Base-by-base conservation (phyloP, 2,888 invertebrate species). In the Phytoseiulus persimilis region DNA sequence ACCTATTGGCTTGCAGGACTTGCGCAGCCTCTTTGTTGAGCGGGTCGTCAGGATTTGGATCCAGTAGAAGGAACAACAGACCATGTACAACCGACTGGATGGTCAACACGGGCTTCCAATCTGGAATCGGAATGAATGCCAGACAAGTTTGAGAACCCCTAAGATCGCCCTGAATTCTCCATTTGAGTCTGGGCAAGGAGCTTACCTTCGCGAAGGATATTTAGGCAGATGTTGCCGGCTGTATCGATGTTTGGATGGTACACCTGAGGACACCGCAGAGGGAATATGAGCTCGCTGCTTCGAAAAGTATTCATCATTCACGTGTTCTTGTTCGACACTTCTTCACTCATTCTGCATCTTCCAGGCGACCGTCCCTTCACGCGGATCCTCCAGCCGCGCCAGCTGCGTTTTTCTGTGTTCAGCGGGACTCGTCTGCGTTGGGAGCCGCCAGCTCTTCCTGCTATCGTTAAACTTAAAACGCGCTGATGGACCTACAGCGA, bases 201-300 rank as follows among this genome's bases (percentile, higher is more conserved):
- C 31, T 83, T 90, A 89, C 65, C 90, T 91, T 91, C 93, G 92
- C 93, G 95, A 92, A 98, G 94, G 93, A 99, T 98, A 93, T 99
- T 99, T 91, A 98, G 94, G 93, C 98, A 98, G 45, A 99, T 98
- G 93, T 98, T 98, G 91, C 98, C 98, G 92, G 98, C 98, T 92
- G 98, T 94, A 94, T 99, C 98, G 93, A 99, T 99, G 93, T 99
- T 99, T 28, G 98, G 98, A 94, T 99, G 98, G 93, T 98, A 99
- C 89, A 98, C 97, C 92, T 96, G 96, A 84, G 5, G 32, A 87
- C 1, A 28, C 3, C 0, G n/a, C 32, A 32, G 11, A 33, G 11
- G 32, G 32, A 87, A 87, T 18, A 28, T 33, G 6, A 3, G 32
- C 14, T 84, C 32, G n/a, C n/a, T n/a, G n/a, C n/a, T n/a, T n/a